A percentile compares a stretch with the other conserved stretches of the same genome.
phyloP scores from a whole-genome alignment of 1,140 invertebrate species.

The Calosoma granatense region DNA sequence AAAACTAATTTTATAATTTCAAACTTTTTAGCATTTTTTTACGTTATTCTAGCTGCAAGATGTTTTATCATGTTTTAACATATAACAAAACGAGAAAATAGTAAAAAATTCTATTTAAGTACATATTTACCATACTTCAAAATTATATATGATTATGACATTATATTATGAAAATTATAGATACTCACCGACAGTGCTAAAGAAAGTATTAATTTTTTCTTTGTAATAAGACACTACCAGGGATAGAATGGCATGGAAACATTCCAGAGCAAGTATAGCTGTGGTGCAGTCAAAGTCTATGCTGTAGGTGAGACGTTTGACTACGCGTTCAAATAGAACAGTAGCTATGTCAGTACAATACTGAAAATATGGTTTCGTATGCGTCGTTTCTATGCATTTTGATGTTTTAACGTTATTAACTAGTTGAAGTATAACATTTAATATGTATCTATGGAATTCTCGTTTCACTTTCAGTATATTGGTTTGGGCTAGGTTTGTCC shows the following conservation, averaged over 20 bases:
- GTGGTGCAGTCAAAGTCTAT: constrained; percentile 36
- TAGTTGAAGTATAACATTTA: constrained; percentile 33
- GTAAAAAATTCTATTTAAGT: too few relatives aligned
- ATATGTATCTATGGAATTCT: constrained; percentile 37
- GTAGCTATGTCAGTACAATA: constrained; percentile 29
- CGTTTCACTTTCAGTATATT: constrained; percentile 32
- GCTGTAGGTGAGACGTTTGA: constrained; percentile 33
- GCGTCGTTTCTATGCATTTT: constrained; percentile 26
- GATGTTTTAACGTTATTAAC: constrained; percentile 31
- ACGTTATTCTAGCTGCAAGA: too few relatives aligned
- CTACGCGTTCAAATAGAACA: constrained; percentile 34
- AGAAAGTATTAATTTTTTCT: constrained; percentile 36
- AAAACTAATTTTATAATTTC: too few relatives aligned
- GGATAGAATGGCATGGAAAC: constrained; percentile 42
- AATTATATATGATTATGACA: too few relatives aligned
- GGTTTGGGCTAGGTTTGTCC: constrained; percentile 32
- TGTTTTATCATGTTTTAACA: too few relatives aligned
- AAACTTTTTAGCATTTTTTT: too few relatives aligned
- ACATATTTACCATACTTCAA: too few relatives aligned
- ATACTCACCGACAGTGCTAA: constrained; percentile 39
- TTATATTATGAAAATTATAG: too few relatives aligned
- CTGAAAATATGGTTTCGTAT: constrained; percentile 28
- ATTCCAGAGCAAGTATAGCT: constrained; percentile 38
- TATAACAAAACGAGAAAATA: too few relatives aligned
- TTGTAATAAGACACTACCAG: constrained; percentile 36